phyloP scores from a whole-genome alignment of 2,888 invertebrate genomes.

The Platerodrilus igneus region DNA sequence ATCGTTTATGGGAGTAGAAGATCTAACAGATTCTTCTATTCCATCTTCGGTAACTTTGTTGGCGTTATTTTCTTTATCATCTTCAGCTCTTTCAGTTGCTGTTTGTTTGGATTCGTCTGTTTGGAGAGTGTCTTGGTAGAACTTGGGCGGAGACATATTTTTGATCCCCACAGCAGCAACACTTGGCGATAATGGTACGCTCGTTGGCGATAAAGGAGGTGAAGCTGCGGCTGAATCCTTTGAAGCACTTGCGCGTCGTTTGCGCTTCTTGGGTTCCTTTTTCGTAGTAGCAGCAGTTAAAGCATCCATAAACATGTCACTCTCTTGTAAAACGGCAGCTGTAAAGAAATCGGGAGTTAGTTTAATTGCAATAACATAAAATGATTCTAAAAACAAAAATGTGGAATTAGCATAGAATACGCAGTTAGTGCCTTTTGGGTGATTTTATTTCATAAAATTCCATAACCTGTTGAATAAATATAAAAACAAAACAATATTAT shows the following conservation, averaged over 20 bases:
- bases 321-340: conserved; percentile 79
- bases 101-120: conserved; percentile 42
- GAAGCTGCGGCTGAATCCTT: conserved; percentile 53
- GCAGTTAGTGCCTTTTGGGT: too few relatives aligned
- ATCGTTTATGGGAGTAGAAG: conserved; percentile 9
- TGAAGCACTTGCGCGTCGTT: conserved; percentile 65
- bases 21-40: conserved; percentile 6
- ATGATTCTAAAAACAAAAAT: too few relatives aligned
- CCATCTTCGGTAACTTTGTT: conserved; percentile 9
- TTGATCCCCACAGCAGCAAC: conserved; percentile 45
- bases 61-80: conserved; percentile 19
- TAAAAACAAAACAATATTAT: too few relatives aligned
- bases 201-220: conserved; percentile 44
- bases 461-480: too few relatives aligned
- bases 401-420: too few relatives aligned
- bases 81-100: conserved; percentile 42
- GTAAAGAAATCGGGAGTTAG: too few relatives aligned
- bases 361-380: too few relatives aligned
- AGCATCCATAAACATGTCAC: conserved; percentile 92
- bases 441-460: too few relatives aligned
- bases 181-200: conserved; percentile 25
- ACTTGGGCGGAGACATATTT: conserved; percentile 61
- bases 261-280: conserved; percentile 74
- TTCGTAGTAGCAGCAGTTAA: conserved; percentile 70
- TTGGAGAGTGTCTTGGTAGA: conserved; percentile 89